Evolutionary conservation across 2,113 vertebrate genomes (phyloP).

Genomic region (Proterorhinus semilunaris): DNA sequence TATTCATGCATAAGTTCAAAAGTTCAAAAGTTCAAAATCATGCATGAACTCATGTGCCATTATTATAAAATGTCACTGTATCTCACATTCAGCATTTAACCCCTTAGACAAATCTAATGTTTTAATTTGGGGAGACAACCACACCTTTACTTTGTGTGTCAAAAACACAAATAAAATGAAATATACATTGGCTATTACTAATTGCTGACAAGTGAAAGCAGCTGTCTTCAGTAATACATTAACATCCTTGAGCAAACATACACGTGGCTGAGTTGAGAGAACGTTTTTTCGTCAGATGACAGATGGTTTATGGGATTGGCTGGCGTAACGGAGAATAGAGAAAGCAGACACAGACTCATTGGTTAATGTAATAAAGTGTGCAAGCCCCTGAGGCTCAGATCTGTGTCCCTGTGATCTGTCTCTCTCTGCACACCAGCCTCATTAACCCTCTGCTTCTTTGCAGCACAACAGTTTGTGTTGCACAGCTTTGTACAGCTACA

Average conservation of each 20-base stretch:
- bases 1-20: no score
- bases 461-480: constrained; percentile 10
- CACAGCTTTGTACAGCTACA: constrained; percentile 24
- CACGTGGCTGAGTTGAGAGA: not conserved
- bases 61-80: no score
- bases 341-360: constrained; percentile 32
- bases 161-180: no score
- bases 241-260: not conserved
- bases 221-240: not conserved
- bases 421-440: constrained; percentile 29
- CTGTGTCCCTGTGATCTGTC: constrained; percentile 36
- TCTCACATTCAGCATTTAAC: no score
- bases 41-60: no score
- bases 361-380: constrained; percentile 65
- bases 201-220: not conserved
- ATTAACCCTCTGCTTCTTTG: constrained; percentile 11
- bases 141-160: no score
- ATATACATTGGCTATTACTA: not conserved
- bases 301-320: constrained; percentile 13
- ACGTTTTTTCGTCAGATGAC: constrained; percentile 22
- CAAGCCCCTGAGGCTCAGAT: constrained; percentile 47
- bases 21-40: no score
- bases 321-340: constrained; percentile 23
- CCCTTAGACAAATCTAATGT: no score
- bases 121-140: no score